Conservation (phyloP, 2,888 invertebrate species). For the Leistus spinibarbis region DNA sequence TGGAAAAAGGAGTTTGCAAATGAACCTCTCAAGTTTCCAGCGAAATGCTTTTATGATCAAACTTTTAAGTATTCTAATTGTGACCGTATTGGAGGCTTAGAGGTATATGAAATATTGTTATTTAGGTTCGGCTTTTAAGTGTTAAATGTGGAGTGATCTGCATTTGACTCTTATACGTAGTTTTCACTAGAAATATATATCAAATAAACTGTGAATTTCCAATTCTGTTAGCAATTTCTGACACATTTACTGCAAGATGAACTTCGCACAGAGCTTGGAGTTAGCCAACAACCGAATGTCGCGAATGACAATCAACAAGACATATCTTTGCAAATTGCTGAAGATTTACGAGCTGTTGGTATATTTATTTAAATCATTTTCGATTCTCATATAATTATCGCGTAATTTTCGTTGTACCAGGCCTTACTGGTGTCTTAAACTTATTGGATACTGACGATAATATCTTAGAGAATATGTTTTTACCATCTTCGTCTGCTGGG, state of each 20-base stretch:
- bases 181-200: too few species aligned
- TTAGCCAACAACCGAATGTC: constrained; percentile 44
- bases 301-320: not conserved
- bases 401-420: constrained; percentile 2
- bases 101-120: constrained; percentile 9
- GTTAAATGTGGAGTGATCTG: not conserved
- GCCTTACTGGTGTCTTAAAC: constrained; percentile 9
- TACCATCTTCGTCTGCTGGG: constrained; percentile 19
- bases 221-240: constrained; percentile 44
- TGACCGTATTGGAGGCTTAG: constrained; percentile 31
- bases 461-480: constrained; percentile 17
- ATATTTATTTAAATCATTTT: too few species aligned
- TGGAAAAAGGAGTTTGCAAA: constrained; percentile 24
- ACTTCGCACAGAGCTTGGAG: constrained; percentile 51
- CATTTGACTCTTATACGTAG: not conserved
- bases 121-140: not conserved
- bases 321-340: not conserved
- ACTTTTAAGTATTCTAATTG: constrained; percentile 20
- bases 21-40: constrained; percentile 7
- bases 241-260: constrained; percentile 53
- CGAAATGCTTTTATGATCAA: constrained; percentile 21
- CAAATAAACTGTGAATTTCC: too few species aligned
- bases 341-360: not conserved
- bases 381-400: not conserved
- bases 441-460: constrained; percentile 21